Evolutionary conservation across 2,888 invertebrate genomes (phyloP).

Genomic region (Chrysotoxum bicinctum): DNA sequence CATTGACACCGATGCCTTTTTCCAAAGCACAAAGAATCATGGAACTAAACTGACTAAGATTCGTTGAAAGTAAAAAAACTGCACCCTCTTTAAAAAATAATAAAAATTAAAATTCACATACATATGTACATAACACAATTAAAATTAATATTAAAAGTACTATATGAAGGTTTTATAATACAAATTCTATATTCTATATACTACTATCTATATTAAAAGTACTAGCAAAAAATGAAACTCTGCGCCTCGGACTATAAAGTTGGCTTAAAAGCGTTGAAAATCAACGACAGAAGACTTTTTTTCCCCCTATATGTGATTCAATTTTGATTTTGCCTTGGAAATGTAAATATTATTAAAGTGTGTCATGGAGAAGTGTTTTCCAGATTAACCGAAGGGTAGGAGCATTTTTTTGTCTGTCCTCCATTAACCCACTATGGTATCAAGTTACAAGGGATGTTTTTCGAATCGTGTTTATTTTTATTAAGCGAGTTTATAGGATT

Average conservation of each 20-base stretch:
- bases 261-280: not conserved
- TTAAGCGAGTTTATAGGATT: not conserved
- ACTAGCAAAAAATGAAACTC: too few relatives aligned
- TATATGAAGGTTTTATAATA: too few relatives aligned
- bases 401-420: not conserved
- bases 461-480: not conserved
- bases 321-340: not conserved
- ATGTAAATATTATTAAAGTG: conserved; percentile 4
- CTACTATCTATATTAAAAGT: too few relatives aligned
- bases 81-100: too few relatives aligned
- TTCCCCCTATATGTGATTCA: not conserved
- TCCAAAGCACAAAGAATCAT: too few relatives aligned
- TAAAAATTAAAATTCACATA: too few relatives aligned
- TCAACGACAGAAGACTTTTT: not conserved
- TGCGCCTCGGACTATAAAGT: not conserved
- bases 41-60: too few relatives aligned
- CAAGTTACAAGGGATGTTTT: conserved; percentile 6
- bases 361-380: not conserved
- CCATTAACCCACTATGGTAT: not conserved
- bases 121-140: too few relatives aligned
- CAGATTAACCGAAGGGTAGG: not conserved
- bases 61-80: too few relatives aligned
- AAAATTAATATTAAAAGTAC: too few relatives aligned
- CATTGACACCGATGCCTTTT: too few relatives aligned
- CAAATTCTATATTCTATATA: too few relatives aligned